These are phyloP conservation scores for Furnarius figulus DNA, from an alignment of 2,113 vertebrate species.

Conservation along the genomic window DNA sequence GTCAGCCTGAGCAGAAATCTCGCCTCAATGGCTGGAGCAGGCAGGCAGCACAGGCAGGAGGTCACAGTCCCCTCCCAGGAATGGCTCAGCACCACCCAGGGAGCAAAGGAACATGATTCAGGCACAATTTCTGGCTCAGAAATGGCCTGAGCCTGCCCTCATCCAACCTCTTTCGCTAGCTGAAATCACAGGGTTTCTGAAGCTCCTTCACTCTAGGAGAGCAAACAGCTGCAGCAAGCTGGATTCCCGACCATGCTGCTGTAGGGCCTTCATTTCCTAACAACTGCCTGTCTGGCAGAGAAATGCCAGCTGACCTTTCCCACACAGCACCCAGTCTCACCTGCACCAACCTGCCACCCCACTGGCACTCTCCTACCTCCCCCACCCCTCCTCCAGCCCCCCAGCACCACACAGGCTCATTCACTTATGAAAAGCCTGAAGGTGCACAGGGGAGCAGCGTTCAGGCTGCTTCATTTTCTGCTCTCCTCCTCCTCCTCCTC, in stretches of 20 bases:
- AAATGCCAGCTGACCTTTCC: not conserved
- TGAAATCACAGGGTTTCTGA: not conserved
- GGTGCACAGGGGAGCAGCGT: not conserved
- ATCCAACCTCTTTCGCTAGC: not conserved
- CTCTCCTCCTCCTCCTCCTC: not conserved
- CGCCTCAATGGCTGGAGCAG: accelerated
- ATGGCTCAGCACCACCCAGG: not conserved
- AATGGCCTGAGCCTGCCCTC: not conserved
- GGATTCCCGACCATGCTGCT: not conserved
- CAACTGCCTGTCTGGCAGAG: not conserved
- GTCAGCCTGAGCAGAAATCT: not conserved
- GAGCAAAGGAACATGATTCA: not conserved
- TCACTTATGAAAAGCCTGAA: not conserved
- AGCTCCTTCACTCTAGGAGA: not conserved
- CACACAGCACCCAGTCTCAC: not conserved
- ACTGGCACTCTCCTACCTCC: not conserved
- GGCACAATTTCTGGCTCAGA: not conserved
- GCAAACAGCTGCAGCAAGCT: constrained; percentile 40
- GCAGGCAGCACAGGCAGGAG: not conserved
- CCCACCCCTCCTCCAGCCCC: not conserved
- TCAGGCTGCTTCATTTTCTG: not conserved
- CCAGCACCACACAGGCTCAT: not conserved
- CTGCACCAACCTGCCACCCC: not conserved
- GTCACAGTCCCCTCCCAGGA: not conserved
- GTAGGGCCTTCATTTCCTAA: not conserved